phyloP scores from a whole-genome alignment of 2,797 vertebrate genomes.

The Petrocephalus schoutedeni region DNA sequence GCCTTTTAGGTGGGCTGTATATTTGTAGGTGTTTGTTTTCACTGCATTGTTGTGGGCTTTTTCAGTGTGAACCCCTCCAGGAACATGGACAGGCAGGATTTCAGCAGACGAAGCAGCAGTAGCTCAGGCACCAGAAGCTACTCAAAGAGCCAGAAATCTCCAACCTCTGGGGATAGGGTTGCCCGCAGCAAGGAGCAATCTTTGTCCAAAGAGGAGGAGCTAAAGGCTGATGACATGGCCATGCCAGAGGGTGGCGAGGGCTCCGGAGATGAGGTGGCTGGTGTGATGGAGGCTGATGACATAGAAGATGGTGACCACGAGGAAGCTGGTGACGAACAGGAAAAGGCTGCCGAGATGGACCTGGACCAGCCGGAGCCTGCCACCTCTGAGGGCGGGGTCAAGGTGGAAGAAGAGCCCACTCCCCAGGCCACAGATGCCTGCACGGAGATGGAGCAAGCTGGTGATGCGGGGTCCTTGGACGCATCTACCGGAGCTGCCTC shows the following conservation, averaged over 20 bases:
- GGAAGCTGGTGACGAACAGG: constrained; percentile 35
- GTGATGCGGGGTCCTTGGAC: neutral
- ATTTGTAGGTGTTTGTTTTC: neutral
- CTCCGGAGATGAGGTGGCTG: constrained; percentile 38
- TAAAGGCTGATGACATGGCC: neutral
- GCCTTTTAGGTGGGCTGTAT: neutral
- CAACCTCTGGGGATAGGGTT: constrained; percentile 29
- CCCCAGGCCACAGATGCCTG: constrained; percentile 10
- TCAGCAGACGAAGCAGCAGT: constrained; percentile 24
- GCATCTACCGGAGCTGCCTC: constrained; percentile 9
- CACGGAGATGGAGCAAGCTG: constrained; percentile 3
- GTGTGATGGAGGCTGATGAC: constrained; percentile 38
- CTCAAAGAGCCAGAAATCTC: constrained; percentile 32
- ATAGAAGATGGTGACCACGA: constrained; percentile 24
- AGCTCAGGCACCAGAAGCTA: constrained; percentile 33
- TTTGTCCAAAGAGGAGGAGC: constrained; percentile 34
- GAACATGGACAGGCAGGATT: constrained; percentile 18
- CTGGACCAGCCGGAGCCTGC: constrained; percentile 28
- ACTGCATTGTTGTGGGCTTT: neutral
- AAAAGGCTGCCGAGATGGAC: constrained; percentile 19
- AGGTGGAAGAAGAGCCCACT: neutral
- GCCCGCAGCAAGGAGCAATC: constrained; percentile 39
- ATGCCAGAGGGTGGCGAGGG: neutral
- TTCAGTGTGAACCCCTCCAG: constrained; percentile 41
- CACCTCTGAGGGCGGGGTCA: neutral